Percentiles rank a stretch among this genome's conserved stretches.
Conservation (phyloP, 2,113 vertebrate species). For the Xenus cinereus region DNA sequence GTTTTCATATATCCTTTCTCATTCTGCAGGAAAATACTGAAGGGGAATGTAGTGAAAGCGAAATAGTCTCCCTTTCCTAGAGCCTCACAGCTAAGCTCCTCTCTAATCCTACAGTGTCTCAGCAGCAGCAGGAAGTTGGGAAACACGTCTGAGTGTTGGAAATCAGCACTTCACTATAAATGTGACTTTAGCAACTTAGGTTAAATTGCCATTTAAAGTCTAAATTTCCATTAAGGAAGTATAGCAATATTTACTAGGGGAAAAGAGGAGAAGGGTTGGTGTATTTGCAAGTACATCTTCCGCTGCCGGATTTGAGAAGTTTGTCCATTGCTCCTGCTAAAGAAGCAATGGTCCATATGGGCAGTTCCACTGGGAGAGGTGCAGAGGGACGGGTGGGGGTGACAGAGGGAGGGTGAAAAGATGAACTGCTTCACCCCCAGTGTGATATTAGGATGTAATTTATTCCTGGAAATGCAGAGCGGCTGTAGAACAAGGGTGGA, state of each 20-base stretch:
- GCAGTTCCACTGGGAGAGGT: background rate
- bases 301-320: background rate
- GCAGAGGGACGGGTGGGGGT: rapidly evolving
- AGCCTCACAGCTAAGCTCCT: background rate
- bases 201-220: background rate
- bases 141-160: background rate
- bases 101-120: background rate
- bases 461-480: background rate
- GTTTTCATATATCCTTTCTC: background rate
- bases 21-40: background rate
- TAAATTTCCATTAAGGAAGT: background rate
- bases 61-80: background rate
- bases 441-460: background rate
- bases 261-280: background rate
- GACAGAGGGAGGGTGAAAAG: background rate
- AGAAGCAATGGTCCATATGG: background rate
- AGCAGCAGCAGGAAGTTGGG: background rate
- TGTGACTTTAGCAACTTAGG: background rate
- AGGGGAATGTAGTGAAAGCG: background rate
- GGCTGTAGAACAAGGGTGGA: background rate
- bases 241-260: background rate
- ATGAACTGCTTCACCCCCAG: background rate
- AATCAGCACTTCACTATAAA: background rate
- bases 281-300: background rate
- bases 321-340: background rate